Percentiles rank a stretch among this genome's conserved stretches.
Evolutionary conservation across 2,888 invertebrate genomes (phyloP).

Genomic region (Clitarchus hookeri): DNA sequence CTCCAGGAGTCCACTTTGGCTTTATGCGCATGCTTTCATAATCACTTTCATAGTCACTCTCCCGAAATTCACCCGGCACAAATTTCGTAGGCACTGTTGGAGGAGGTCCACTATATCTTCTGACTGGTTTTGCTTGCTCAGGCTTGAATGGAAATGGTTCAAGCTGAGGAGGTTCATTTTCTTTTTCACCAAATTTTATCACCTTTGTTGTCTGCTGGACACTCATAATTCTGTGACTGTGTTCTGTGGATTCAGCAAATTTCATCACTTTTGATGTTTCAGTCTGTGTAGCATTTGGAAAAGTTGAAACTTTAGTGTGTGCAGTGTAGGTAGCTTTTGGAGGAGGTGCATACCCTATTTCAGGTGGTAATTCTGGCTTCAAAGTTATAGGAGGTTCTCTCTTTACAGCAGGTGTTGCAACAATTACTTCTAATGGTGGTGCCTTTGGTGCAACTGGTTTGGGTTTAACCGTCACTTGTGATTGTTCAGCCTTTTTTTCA

Average conservation of each 20-base stretch:
- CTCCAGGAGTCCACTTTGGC: constrained; percentile 67
- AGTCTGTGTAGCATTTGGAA: constrained; percentile 66
- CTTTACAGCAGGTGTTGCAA: constrained; percentile 51
- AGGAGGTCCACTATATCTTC: constrained; percentile 52
- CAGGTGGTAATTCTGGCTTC: constrained; percentile 63
- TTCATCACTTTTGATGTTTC: constrained; percentile 72
- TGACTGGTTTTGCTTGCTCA: constrained; percentile 53
- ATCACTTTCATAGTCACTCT: constrained; percentile 74
- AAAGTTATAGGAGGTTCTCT: constrained; percentile 51
- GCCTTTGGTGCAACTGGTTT: constrained; percentile 58
- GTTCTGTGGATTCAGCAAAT: constrained; percentile 71
- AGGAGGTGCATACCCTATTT: constrained; percentile 61
- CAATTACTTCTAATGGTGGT: constrained; percentile 46
- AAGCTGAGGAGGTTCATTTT: constrained; percentile 43
- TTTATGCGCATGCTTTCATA: constrained; percentile 64
- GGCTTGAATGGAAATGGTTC: constrained; percentile 58
- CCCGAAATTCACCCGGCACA: constrained; percentile 65
- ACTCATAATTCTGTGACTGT: constrained; percentile 63
- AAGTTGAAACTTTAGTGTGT: constrained; percentile 59
- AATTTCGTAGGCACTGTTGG: constrained; percentile 67
- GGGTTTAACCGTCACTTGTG: constrained; percentile 58
- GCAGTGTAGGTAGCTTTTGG: constrained; percentile 60
- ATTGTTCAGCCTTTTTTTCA: constrained; percentile 53
- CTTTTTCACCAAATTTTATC: constrained; percentile 66
- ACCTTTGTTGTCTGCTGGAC: constrained; percentile 71